Evolutionary conservation across 2,888 invertebrate species (phyloP), one percentile per base, ranked within the genome.

Genomic region (Eucriotettix oculatus): DNA sequence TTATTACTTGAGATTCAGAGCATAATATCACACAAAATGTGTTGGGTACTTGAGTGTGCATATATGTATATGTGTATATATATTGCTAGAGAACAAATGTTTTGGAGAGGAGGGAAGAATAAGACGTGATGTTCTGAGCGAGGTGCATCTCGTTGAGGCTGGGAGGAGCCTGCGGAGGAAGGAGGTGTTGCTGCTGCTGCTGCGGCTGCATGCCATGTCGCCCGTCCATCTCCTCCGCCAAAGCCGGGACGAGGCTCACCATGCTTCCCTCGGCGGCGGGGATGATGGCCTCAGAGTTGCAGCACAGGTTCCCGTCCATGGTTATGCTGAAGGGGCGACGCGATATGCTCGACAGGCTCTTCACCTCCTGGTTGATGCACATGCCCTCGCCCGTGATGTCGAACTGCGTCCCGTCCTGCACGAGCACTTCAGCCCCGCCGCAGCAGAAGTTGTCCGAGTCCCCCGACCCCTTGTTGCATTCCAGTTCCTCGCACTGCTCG

Each of bases 221-320:
- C 10, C 48, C 12, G 9, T 48, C n/a, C 48, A 48, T 14, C 48
- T 48, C 48, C 9, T 48, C 14, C 5, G 48, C 5, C 12, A 48
- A 14, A 14, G 48, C 48, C 1, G 48, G 48, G 48, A 48, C 48
- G 2, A 48, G 48, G 9, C 14, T 48, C 12, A 48, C 48, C 5
- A 48, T 48, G n/a, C 14, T 48, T 14, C 48, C 48, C 5, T 48
- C 48, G 5, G 3, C 48, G 5, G 3, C 9, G 9, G 48, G 48
- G n/a, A 48, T n/a, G n/a, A 48, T 12, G 48, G n/a, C 48, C 5
- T 48, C 58, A 53, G 56, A 56, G 42, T 62, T 60, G 40, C 58
- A 60, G 40, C 62, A 60, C 40, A 62, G 44, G 53, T 60, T 62
- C 11, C 60, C 60, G 14, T 60, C 62, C 11, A 62, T 60, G 12